Evolutionary conservation across 2,113 vertebrate genomes (phyloP).

Genomic region (Malurus alboscapulatus): DNA sequence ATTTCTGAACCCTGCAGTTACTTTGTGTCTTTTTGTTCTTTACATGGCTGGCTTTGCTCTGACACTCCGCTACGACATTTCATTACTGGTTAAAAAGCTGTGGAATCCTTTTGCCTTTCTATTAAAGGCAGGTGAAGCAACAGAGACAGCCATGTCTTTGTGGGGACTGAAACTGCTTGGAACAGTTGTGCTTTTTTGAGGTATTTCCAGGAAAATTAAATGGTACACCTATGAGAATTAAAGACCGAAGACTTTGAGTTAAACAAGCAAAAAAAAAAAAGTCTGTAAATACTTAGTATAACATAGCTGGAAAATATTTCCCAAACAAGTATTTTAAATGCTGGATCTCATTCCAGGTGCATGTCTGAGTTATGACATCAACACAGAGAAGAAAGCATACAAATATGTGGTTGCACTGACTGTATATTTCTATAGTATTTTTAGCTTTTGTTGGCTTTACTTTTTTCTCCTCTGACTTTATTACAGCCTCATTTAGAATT

Average conservation of each 20-base stretch:
- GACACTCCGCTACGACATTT: background rate
- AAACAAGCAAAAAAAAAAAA: background rate
- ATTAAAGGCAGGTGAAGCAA: background rate
- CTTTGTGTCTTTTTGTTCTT: background rate
- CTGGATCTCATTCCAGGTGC: background rate
- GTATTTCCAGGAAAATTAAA: background rate
- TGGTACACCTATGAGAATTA: background rate
- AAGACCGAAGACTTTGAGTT: background rate
- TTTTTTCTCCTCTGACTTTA: background rate
- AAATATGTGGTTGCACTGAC: background rate
- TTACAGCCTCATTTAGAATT: background rate
- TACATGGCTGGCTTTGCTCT: background rate
- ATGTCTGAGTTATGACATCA: background rate
- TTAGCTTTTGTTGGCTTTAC: background rate
- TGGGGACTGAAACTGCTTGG: background rate
- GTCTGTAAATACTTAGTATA: background rate
- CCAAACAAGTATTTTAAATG: background rate
- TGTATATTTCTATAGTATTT: background rate
- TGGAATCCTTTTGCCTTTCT: background rate
- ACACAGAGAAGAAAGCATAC: background rate
- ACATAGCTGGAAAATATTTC: background rate
- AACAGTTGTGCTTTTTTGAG: background rate
- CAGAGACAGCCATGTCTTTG: background rate
- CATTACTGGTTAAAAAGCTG: background rate
- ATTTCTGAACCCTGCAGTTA: background rate